A percentile compares a stretch with the other conserved stretches of the same genome.
These are phyloP conservation scores for Xestia rhomboidea DNA, from an alignment of 2,888 invertebrate genomes.

Conservation along the genomic window DNA sequence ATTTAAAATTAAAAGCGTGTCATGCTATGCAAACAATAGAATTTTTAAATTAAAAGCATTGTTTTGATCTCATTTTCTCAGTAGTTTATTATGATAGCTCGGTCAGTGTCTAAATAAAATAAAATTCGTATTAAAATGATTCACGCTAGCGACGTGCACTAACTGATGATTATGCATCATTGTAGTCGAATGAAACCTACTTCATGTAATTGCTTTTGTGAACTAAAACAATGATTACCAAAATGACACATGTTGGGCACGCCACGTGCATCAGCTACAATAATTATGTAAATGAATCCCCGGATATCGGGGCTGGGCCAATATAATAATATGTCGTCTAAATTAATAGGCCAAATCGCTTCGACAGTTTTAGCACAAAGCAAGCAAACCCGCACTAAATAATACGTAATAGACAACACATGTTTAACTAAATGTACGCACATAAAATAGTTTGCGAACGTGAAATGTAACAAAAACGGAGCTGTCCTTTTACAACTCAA, in stretches of 20 bases:
- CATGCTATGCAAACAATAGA: conserved; percentile 65
- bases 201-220: conserved; percentile 53
- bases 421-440: conserved; percentile 36
- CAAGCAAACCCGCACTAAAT: conserved; percentile 29
- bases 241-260: conserved; percentile 71
- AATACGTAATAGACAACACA: conserved; percentile 30
- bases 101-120: not conserved
- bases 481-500: conserved; percentile 44
- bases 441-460: conserved; percentile 26
- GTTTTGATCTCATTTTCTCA: conserved; percentile 34
- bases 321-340: conserved; percentile 73
- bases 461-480: conserved; percentile 51
- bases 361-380: conserved; percentile 47
- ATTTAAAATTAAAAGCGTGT: conserved; percentile 63
- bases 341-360: conserved; percentile 53
- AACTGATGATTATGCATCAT: conserved; percentile 27
- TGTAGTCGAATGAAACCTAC: conserved; percentile 14
- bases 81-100: not conserved
- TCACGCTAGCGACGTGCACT: not conserved
- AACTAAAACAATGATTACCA: conserved; percentile 79
- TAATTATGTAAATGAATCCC: conserved; percentile 83
- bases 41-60: conserved; percentile 51
- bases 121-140: not conserved
- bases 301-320: conserved; percentile 69
- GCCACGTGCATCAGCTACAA: conserved; percentile 74